Evolutionary conservation across 2,113 vertebrate genomes (phyloP), one percentile per base, ranked within the genome.

Genomic region (Ptychochromis oligacanthus): DNA sequence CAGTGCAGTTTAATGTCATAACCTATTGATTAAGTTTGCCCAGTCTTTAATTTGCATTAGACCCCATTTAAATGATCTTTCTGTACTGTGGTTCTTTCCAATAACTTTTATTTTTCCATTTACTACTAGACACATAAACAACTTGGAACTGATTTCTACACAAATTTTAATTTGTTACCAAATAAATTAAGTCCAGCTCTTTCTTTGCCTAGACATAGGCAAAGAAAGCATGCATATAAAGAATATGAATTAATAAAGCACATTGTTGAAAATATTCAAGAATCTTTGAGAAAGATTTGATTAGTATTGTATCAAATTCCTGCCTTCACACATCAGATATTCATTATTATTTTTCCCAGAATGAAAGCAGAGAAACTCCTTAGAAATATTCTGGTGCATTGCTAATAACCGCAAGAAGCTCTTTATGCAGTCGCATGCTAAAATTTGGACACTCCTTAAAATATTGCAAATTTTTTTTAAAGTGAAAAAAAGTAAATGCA

Each of bases 21-120:
- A 84, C 62, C 85, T 89, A 85, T 88, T 83, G 87, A 91, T 87
- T 67, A 36, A n/a, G n/a, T 82, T 79, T 67, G 56, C 26, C 9
- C 31, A 12, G n/a, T 24, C 31, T 60, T 11, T 62, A 75, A 89
- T 91, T 87, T 87, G 36, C 55, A 87, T 82, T 28, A 31, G 26
- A 54, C 1, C 3, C 13, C 36, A 28, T 74, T 74, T 12, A 55
- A 57, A 58, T 86, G 0, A 60, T 62, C 15, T 56, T 36, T 26
- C 14, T 52, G 7, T 38, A 52, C 72, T 57, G 43, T 79, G 77
- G 4, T 28, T 72, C 24, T 79, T 82, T 83, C 36, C 36, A 57
- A 34, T 54, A 11, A 12, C 20, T 36, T 26, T 24, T 54, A 11
- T 34, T 40, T 56, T 6, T 56, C 7, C 26, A 22, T 55, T 54